Evolutionary conservation across 2,797 vertebrate species (phyloP), one percentile per base, ranked within the genome.

Genomic region (Tadarida brasiliensis): DNA sequence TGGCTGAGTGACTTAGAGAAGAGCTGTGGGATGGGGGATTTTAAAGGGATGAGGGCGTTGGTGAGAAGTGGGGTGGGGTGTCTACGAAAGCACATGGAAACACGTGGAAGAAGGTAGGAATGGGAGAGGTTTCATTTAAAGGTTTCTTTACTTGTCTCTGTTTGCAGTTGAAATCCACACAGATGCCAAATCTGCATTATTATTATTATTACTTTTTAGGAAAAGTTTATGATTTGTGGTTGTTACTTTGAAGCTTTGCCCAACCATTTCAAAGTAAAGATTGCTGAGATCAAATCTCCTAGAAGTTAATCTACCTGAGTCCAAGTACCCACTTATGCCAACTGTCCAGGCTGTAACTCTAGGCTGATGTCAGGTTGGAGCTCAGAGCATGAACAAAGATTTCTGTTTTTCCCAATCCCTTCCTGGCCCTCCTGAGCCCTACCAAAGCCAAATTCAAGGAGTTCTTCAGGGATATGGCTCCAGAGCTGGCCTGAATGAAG

Each of bases 201-300:
- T 88, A 68, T 76, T 74, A 74, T 49, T 74, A 51, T 63, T 97
- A 83, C 92, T 92, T 93, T 98, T 98, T 96, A 71, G 81, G 35
- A 96, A 94, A 97, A 88, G 57, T 73, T 96, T 88, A 87, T 96
- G 91, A 97, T 96, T 97, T 95, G 74, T 95, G 94, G 80, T 94
- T 97, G 73, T 3, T 24, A 94, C 91, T 98, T 98, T 98, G 98
- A 98, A 98, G 96, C 20, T 92, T 98, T 98, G 95, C 67, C 96
- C 96, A 98, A 83, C 15, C 59, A 74, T 98, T 97, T 97, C 96
- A 97, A 97, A 97, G 94, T 87, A 67, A 71, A 97, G 95, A 97
- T 97, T 97, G 94, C 96, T 95, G 74, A 93, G 95, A 98, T 97
- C 96, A 97, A 98, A 98, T 97, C 91, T 97, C 80, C 78, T 96